Conservation (phyloP, 2,113 vertebrate species). For the Lepidothrix coronata region DNA sequence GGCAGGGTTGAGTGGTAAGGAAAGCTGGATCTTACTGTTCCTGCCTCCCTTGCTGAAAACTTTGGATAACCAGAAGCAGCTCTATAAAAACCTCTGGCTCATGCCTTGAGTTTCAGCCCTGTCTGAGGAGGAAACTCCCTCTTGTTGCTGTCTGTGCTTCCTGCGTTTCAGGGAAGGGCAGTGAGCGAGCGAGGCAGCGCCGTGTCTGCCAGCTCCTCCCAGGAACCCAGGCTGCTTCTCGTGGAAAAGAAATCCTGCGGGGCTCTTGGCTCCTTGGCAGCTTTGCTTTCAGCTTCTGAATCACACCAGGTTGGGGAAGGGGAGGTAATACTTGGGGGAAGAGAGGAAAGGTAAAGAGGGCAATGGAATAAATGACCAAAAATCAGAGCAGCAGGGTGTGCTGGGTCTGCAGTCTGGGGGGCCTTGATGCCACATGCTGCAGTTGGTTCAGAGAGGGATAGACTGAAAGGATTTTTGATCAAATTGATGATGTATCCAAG, state of each 20-base stretch:
- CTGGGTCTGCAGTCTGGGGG: background rate
- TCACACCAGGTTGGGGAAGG: background rate
- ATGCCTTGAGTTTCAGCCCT: background rate
- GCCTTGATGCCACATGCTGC: rapidly evolving
- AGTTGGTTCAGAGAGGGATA: background rate
- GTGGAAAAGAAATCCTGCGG: background rate
- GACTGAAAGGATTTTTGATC: background rate
- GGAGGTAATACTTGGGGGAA: background rate
- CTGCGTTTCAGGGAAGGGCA: background rate
- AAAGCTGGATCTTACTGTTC: background rate
- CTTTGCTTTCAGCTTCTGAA: background rate
- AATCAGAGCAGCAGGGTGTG: background rate
- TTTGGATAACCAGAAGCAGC: background rate
- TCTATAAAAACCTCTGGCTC: background rate
- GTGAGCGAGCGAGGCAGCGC: background rate
- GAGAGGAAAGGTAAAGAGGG: background rate
- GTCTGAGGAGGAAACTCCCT: background rate
- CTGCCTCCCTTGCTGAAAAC: background rate
- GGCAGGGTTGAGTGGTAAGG: background rate
- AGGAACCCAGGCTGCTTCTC: background rate
- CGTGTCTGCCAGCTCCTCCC: rapidly evolving
- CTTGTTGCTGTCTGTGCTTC: background rate
- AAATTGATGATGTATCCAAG: background rate
- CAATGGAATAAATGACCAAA: background rate
- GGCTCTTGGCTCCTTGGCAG: background rate